Conservation (phyloP, 2,888 invertebrate species). For the Meiosimyza decipiens region DNA sequence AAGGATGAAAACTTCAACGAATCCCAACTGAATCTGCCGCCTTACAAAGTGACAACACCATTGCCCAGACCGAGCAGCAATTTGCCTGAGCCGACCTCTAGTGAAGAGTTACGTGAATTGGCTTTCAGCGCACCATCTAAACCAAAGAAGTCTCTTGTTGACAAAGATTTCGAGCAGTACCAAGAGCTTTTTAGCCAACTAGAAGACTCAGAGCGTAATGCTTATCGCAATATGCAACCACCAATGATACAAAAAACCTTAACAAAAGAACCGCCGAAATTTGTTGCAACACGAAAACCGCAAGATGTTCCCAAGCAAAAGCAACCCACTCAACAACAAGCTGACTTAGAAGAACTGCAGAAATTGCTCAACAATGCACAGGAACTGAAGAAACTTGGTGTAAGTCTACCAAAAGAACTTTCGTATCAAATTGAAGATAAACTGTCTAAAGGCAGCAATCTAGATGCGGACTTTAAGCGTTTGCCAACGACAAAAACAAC, state of each 20-base stretch:
- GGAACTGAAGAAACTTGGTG: conserved; percentile 59
- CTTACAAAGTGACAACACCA: conserved; percentile 36
- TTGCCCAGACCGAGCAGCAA: neutral
- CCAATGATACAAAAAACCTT: conserved; percentile 56
- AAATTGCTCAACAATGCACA: conserved; percentile 68
- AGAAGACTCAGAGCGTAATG: conserved; percentile 51
- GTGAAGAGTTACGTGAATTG: conserved; percentile 57
- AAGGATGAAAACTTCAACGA: conserved; percentile 33
- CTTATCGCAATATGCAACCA: conserved; percentile 56
- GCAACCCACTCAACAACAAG: conserved; percentile 52
- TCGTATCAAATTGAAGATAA: conserved; percentile 56
- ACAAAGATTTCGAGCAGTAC: conserved; percentile 49
- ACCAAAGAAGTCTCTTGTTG: conserved; percentile 37
- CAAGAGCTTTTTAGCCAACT: conserved; percentile 53
- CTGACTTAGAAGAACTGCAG: conserved; percentile 68
- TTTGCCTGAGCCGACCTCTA: conserved; percentile 43
- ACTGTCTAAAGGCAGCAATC: conserved; percentile 35
- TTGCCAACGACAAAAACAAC: neutral
- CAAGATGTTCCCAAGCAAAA: conserved; percentile 25
- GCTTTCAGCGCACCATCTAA: conserved; percentile 51
- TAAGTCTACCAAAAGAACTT: conserved; percentile 55
- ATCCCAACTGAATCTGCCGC: conserved; percentile 12
- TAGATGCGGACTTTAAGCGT: conserved; percentile 15
- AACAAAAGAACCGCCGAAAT: conserved; percentile 42
- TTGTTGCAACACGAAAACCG: conserved; percentile 44